Evolutionary conservation across 2,797 vertebrate genomes (phyloP), one percentile per base, ranked within the genome.

Genomic region (Apogon hyalosoma): DNA sequence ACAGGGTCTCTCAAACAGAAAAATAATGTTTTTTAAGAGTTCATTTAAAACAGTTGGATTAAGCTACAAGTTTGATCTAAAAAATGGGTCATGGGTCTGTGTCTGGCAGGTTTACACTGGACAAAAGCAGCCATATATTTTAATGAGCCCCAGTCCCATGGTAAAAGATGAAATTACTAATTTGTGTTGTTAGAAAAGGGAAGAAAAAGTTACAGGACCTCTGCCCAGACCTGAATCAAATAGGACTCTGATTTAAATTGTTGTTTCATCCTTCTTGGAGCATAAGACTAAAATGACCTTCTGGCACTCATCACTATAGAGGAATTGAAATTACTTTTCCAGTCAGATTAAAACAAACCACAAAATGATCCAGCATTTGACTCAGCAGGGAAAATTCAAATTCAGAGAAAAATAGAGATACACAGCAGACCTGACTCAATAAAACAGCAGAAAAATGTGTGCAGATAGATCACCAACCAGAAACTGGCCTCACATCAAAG

Each of bases 91-190:
- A 78, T 51, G 61, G 65, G 58, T 76, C 75, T 80, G 54, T 52
- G 68, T 83, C 66, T 87, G 83, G 69, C 72, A 68, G 42, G 52
- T 80, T 58, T 50, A 57, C 47, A 42, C 36, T 47, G 66, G 73
- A 84, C 83, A 79, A 82, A 69, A 80, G 73, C 75, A 75, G 67
- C 68, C 80, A 85, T 86, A 80, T 82, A 84, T 80, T 87, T 87
- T 70, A 87, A 89, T 83, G 79, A 78, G 82, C 54, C 63, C 46
- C 46, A 75, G 73, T 46, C 53, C 52, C 2, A 11, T 67, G 75
- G 77, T 83, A 83, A 87, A 87, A 87, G 68, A 83, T 85, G 79
- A 79, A 86, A 86, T 75, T 73, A 79, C 77, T 82, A 61, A 85
- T 82, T 81, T 81, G 42, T 62, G 50, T 49, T 66, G 4, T 57